Evolutionary conservation across 2,888 invertebrate species (phyloP).

Genomic region (Eurois occulta): DNA sequence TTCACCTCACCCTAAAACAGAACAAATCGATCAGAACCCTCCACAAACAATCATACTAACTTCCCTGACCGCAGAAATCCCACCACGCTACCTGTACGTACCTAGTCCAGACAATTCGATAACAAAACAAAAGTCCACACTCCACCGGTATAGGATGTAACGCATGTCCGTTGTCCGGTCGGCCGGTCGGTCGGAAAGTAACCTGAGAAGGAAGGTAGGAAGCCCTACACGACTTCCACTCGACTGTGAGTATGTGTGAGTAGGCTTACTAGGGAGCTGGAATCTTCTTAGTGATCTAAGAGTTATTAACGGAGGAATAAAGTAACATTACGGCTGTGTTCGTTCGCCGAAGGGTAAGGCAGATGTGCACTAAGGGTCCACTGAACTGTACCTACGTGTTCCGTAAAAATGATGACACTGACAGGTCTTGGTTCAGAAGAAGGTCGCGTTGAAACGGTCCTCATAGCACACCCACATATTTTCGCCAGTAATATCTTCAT

Average conservation of each 20-base stretch:
- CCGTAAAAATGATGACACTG: background rate
- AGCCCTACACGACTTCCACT: constrained; percentile 70
- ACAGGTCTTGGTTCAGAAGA: background rate
- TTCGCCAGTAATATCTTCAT: background rate
- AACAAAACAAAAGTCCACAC: constrained; percentile 29
- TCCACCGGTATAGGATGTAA: constrained; percentile 55
- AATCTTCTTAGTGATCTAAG: constrained; percentile 46
- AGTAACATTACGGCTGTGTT: background rate
- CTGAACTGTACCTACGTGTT: background rate
- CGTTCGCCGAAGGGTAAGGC: background rate
- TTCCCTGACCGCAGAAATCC: constrained; percentile 43
- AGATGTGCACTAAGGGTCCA: background rate
- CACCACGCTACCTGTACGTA: background rate
- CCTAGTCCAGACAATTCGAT: constrained; percentile 20
- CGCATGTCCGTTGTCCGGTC: constrained; percentile 56
- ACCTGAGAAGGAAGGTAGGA: constrained; percentile 75
- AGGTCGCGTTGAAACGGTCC: background rate
- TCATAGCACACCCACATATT: background rate
- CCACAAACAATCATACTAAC: constrained; percentile 9
- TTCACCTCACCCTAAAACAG: too few species aligned
- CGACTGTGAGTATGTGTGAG: constrained; percentile 16
- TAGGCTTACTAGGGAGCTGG: constrained; percentile 35
- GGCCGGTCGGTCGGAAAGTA: constrained; percentile 77
- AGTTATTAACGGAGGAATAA: constrained; percentile 11
- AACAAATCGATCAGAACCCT: constrained; percentile 11